These are phyloP conservation scores for Nephila pilipes DNA, from an alignment of 1,140 invertebrate species.

Conservation along the genomic window DNA sequence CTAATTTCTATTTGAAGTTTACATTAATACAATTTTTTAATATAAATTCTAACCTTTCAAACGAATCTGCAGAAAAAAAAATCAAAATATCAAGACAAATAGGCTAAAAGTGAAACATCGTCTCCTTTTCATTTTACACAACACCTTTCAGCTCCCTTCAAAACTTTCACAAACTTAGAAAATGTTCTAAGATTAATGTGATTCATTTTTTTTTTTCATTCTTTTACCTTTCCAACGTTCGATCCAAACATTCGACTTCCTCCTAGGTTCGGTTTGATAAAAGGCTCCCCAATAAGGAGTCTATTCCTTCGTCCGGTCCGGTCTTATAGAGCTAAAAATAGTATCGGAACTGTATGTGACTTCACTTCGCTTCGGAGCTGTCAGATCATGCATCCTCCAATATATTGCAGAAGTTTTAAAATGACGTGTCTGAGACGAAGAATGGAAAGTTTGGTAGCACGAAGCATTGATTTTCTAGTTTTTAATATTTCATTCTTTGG, in stretches of 20 bases:
- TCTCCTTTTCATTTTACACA: neutral
- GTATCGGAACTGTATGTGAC: neutral
- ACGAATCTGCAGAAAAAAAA: neutral
- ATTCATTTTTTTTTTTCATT: slow-evolving; percentile 35
- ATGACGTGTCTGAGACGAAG: slow-evolving; percentile 28
- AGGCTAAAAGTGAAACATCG: neutral
- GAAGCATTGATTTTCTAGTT: slow-evolving; percentile 51
- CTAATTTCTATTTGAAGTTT: too few species aligned
- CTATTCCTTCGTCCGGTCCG: neutral
- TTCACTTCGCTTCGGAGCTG: slow-evolving; percentile 50
- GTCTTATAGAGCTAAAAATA: slow-evolving; percentile 50
- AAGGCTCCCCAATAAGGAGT: neutral
- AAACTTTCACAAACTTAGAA: slow-evolving; percentile 29
- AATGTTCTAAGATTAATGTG: slow-evolving; percentile 46
- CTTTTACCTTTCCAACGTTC: neutral
- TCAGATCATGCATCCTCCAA: neutral
- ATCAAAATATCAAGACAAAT: neutral
- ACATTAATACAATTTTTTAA: too few species aligned
- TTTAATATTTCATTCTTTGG: slow-evolving; percentile 53
- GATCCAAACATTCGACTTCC: neutral
- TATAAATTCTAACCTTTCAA: neutral
- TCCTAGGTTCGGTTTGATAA: neutral
- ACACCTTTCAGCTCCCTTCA: slow-evolving; percentile 29
- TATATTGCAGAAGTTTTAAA: slow-evolving; percentile 51
- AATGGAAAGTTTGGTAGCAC: slow-evolving; percentile 27